A percentile compares a stretch with the other conserved stretches of the same genome.
These are phyloP conservation scores for Epinephelus fuscoguttatus DNA, from an alignment of 2,113 vertebrate genomes.

Conservation along the genomic window DNA sequence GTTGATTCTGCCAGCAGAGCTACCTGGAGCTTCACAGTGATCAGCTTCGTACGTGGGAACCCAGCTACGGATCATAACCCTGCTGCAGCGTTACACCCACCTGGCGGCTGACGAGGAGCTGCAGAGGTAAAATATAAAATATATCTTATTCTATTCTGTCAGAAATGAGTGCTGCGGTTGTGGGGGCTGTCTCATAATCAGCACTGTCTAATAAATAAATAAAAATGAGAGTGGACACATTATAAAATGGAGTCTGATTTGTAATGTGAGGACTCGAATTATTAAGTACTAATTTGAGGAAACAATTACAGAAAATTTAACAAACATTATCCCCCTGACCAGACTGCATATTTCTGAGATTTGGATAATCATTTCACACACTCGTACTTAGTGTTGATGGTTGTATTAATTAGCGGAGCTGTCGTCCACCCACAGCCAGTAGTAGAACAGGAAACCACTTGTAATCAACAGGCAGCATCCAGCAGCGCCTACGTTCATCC, in stretches of 20 bases:
- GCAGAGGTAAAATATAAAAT: background rate
- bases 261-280: background rate
- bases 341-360: conserved; percentile 19
- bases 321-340: background rate
- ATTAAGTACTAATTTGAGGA: conserved; percentile 17
- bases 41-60: background rate
- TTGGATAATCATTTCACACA: conserved; percentile 46
- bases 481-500: conserved; percentile 52
- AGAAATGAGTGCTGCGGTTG: background rate
- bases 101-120: background rate
- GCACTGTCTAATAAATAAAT: no score
- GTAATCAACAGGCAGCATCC: conserved; percentile 52
- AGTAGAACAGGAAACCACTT: conserved; percentile 41
- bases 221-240: no score
- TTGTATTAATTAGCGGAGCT: conserved; percentile 66
- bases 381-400: conserved; percentile 40
- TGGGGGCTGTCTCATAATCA: background rate
- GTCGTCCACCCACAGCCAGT: conserved; percentile 62
- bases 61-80: background rate
- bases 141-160: background rate
- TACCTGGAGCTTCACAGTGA: background rate
- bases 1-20: background rate
- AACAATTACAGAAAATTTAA: conserved; percentile 5
- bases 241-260: background rate
- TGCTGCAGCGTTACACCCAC: background rate